Percentiles rank a stretch among this genome's conserved stretches.
These are phyloP conservation scores for Embidobia sp. DNA, from an alignment of 2,888 invertebrate species.

Conservation along the genomic window DNA sequence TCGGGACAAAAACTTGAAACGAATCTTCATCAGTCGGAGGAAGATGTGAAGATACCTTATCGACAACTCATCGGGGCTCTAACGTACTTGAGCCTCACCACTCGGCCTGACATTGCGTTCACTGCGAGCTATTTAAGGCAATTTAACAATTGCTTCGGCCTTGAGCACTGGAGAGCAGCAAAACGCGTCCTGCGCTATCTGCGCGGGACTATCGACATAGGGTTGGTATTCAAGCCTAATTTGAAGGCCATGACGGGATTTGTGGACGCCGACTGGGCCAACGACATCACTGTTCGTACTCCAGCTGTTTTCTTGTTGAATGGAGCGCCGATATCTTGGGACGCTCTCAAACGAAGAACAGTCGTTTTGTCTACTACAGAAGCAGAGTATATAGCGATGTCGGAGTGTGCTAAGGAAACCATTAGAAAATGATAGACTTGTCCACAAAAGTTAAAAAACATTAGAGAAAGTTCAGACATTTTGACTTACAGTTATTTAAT, in stretches of 20 bases:
- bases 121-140: slow-evolving; percentile 8
- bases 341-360: neutral
- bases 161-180: slow-evolving; percentile 10
- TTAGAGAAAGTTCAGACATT: no score
- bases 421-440: no score
- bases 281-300: no score
- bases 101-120: slow-evolving; percentile 7
- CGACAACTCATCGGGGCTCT: slow-evolving; percentile 4
- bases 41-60: neutral
- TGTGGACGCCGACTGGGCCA: slow-evolving; percentile 13
- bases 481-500: no score
- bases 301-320: neutral
- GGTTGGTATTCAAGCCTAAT: neutral
- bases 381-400: neutral
- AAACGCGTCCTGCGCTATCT: slow-evolving; percentile 17
- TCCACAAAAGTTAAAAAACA: no score
- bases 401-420: neutral
- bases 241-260: neutral
- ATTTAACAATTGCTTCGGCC: slow-evolving; percentile 4
- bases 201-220: slow-evolving; percentile 1
- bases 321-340: neutral
- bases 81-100: slow-evolving; percentile 7
- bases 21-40: neutral
- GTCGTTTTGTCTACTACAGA: neutral
- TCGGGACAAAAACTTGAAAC: neutral